Percentiles rank a stretch among this genome's conserved stretches.
phyloP scores from a whole-genome alignment of 30 jellyfish, hydroid and myxozoan genomes.

The Pseudorhiza aurosa region DNA sequence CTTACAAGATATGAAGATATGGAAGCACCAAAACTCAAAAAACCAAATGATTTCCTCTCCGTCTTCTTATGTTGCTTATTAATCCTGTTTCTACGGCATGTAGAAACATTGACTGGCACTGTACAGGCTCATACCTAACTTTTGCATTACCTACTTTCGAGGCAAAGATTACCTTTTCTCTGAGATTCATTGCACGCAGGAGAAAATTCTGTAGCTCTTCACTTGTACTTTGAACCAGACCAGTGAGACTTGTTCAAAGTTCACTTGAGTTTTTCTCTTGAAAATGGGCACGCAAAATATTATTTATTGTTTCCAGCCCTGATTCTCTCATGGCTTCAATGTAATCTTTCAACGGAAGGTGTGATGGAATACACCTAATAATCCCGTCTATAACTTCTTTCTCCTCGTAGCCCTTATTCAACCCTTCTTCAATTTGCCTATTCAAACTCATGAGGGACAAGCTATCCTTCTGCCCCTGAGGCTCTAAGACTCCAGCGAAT shows the following conservation, averaged over 20 bases:
- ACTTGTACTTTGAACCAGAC: constrained; percentile 16
- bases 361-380: constrained; percentile 28
- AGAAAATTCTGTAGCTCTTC: constrained; percentile 56
- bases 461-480: constrained; percentile 13
- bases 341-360: constrained; percentile 43
- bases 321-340: constrained; percentile 42
- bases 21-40: too few species aligned
- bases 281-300: constrained; percentile 42
- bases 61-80: too few species aligned
- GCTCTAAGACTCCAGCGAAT: too few species aligned
- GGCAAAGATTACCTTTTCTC: constrained; percentile 35
- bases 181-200: constrained; percentile 39
- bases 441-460: neutral
- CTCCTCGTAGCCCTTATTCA: constrained; percentile 20
- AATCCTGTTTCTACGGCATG: too few species aligned
- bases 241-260: constrained; percentile 22
- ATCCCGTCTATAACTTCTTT: constrained; percentile 31
- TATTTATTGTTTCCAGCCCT: constrained; percentile 20
- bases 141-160: neutral
- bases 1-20: too few species aligned
- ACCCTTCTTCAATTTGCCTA: constrained; percentile 43
- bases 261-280: constrained; percentile 59
- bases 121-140: too few species aligned
- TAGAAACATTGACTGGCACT: too few species aligned
- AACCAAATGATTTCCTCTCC: too few species aligned